Percentiles rank a stretch among this genome's conserved stretches.
Conservation (phyloP, 2,888 invertebrate species). For the Mesorhabditis spiculigera region DNA sequence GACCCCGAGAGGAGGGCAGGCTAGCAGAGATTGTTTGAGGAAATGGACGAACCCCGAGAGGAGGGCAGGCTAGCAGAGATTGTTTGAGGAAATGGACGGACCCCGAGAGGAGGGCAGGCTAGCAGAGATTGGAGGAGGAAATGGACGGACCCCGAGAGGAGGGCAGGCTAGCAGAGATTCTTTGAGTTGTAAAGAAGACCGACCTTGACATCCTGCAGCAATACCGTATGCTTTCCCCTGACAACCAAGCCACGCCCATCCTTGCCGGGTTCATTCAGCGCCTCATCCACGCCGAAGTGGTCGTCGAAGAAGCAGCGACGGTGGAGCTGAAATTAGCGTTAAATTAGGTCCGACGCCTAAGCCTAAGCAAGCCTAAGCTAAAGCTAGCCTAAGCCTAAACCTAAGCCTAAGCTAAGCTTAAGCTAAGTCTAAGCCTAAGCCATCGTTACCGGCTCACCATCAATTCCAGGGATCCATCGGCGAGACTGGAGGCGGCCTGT, state of each 20-base stretch:
- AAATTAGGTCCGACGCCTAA: background rate
- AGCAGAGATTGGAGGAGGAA: too few relatives aligned
- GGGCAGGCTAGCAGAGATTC: background rate
- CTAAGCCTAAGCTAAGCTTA: background rate
- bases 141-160: too few relatives aligned
- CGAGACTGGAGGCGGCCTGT: conserved; percentile 48
- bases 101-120: too few relatives aligned
- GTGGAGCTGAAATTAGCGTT: conserved; percentile 69
- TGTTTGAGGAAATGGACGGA: too few relatives aligned
- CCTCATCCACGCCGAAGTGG: conserved; percentile 85
- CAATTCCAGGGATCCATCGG: conserved; percentile 49
- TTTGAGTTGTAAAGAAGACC: background rate
- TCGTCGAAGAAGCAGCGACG: conserved; percentile 81
- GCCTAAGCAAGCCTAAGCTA: background rate
- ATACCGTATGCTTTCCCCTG: conserved; percentile 39
- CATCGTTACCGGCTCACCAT: conserved; percentile 21
- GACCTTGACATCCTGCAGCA: conserved; percentile 24
- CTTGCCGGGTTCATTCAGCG: conserved; percentile 75
- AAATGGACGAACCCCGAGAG: too few relatives aligned
- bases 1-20: too few relatives aligned
- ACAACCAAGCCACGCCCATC: conserved; percentile 60
- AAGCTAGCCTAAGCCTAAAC: background rate
- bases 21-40: too few relatives aligned
- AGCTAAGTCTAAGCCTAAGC: background rate
- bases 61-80: too few relatives aligned